phyloP scores from a whole-genome alignment of 2,888 invertebrate genomes.

The Microplitis manilae region DNA sequence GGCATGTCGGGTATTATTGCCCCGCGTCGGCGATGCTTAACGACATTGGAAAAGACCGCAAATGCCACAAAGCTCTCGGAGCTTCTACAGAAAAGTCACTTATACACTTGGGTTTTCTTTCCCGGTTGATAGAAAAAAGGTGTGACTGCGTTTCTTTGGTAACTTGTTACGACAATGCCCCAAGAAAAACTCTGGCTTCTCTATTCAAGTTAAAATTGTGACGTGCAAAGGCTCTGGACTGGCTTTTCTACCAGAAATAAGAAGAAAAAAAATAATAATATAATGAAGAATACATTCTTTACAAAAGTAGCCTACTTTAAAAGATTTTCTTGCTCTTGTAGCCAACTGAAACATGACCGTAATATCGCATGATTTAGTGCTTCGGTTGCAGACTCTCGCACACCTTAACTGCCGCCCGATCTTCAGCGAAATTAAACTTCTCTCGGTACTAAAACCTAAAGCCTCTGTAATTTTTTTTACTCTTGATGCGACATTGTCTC shows the following conservation, averaged over 20 bases:
- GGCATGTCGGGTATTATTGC: neutral
- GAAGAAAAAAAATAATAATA: conserved; percentile 20
- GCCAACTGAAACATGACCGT: conserved; percentile 29
- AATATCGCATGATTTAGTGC: conserved; percentile 70
- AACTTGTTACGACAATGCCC: conserved; percentile 65
- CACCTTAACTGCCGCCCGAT: conserved; percentile 27
- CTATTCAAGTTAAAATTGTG: conserved; percentile 39
- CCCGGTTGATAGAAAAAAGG: conserved; percentile 29
- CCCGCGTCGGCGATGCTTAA: neutral
- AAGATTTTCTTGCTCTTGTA: neutral
- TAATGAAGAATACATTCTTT: neutral
- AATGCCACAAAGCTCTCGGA: conserved; percentile 28
- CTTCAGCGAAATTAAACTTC: conserved; percentile 65
- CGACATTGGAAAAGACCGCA: conserved; percentile 22
- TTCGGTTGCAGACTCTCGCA: conserved; percentile 56
- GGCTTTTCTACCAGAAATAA: conserved; percentile 2
- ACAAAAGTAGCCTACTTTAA: neutral
- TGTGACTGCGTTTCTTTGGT: conserved; percentile 60
- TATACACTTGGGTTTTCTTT: conserved; percentile 25
- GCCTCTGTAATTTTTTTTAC: too few relatives aligned
- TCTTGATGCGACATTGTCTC: neutral
- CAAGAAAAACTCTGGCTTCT: conserved; percentile 63
- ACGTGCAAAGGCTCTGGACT: conserved; percentile 42
- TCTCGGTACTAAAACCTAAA: conserved; percentile 35
- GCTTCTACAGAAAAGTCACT: conserved; percentile 22